Conservation (phyloP, 1,140 invertebrate species). For the Chironomus striatipennis region DNA sequence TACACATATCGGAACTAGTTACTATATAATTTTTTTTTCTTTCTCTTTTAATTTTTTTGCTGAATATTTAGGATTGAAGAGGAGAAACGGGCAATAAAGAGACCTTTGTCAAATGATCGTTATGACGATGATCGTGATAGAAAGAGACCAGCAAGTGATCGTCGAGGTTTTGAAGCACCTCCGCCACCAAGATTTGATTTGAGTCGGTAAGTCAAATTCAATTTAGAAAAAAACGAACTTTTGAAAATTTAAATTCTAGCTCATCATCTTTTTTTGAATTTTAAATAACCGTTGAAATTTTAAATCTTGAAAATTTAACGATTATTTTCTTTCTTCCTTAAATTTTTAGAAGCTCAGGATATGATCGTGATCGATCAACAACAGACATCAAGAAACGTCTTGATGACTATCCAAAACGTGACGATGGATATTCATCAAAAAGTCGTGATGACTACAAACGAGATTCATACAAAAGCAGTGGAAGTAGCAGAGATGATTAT, state of each 20-base stretch:
- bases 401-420: constrained; percentile 34
- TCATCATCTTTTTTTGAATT: too few species aligned
- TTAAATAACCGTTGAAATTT: too few species aligned
- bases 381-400: constrained; percentile 30
- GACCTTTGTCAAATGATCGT: constrained; percentile 35
- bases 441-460: constrained; percentile 30
- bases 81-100: constrained; percentile 41
- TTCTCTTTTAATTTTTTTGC: constrained; percentile 26
- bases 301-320: neutral
- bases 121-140: constrained; percentile 38
- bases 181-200: constrained; percentile 36
- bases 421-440: constrained; percentile 24
- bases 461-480: neutral
- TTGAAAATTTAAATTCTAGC: constrained; percentile 9
- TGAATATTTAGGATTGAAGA: constrained; percentile 38
- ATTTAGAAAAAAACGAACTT: too few species aligned
- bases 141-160: constrained; percentile 36
- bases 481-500: constrained; percentile 29
- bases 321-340: constrained; percentile 15
- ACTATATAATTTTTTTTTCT: constrained; percentile 29
- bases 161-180: constrained; percentile 42
- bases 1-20: neutral
- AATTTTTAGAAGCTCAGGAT: constrained; percentile 32
- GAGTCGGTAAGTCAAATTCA: neutral
- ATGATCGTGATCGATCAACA: constrained; percentile 37